These are phyloP conservation scores for Panagrolaimus sp. DNA, from an alignment of 1,140 invertebrate species.

Conservation along the genomic window DNA sequence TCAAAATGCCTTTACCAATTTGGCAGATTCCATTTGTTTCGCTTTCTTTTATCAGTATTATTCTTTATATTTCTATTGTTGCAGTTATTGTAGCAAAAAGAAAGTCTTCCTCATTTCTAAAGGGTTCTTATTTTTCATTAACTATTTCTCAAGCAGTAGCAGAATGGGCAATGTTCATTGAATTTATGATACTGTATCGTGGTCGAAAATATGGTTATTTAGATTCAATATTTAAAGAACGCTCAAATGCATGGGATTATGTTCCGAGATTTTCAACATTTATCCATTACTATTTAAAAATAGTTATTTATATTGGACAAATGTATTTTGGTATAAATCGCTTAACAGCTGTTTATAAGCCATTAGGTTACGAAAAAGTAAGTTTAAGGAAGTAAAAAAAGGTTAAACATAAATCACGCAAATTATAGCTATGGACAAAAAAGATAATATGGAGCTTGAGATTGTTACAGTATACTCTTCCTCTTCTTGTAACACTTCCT, in stretches of 20 bases:
- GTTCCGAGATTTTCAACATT: neutral
- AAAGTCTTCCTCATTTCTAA: neutral
- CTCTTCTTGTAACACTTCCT: neutral
- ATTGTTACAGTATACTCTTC: neutral
- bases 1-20: neutral
- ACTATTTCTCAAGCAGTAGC: neutral
- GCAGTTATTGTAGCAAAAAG: neutral
- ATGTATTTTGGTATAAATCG: neutral
- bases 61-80: neutral
- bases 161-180: constrained; percentile 13
- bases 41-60: neutral
- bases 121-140: neutral
- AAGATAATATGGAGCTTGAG: neutral
- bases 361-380: neutral
- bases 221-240: neutral
- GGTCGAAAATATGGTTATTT: constrained; percentile 14
- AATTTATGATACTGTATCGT: constrained; percentile 12
- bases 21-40: constrained; percentile 13
- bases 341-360: constrained; percentile 1
- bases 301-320: constrained; percentile 3
- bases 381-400: too few species aligned
- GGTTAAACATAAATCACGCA: too few species aligned
- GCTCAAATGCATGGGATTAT: neutral
- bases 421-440: neutral
- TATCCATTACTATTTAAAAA: constrained; percentile 7